These are phyloP conservation scores for Nemoura dubitans DNA, from an alignment of 2,888 invertebrate species.

Conservation along the genomic window DNA sequence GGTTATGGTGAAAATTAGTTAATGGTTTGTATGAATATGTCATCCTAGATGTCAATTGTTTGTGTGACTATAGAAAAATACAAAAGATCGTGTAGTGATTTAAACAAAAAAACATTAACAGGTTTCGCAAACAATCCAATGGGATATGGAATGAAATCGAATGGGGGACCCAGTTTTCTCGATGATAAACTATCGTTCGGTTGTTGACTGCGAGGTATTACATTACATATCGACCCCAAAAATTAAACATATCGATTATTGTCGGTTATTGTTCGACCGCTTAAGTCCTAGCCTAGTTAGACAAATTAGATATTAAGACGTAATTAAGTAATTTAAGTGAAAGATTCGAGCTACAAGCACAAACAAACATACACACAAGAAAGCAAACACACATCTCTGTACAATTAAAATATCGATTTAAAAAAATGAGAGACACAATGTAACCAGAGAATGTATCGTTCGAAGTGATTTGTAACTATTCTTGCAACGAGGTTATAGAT, in stretches of 20 bases:
- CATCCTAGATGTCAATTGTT: conserved; percentile 9
- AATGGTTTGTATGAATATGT: neutral
- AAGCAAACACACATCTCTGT: neutral
- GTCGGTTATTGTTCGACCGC: neutral
- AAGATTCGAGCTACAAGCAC: neutral
- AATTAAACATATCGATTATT: neutral
- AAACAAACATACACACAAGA: neutral
- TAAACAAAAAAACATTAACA: no score
- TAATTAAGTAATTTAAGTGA: no score
- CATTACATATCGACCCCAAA: neutral
- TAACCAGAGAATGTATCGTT: neutral
- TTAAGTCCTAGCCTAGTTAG: neutral
- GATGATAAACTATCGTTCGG: no score
- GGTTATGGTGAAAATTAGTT: neutral
- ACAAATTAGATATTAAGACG: neutral
- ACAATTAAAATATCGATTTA: no score
- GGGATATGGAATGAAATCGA: no score
- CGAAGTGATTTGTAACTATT: neutral
- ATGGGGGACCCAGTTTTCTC: no score
- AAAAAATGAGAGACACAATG: neutral
- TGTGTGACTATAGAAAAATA: neutral
- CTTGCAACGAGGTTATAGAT: no score
- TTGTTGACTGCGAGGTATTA: neutral
- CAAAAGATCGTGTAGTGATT: no score
- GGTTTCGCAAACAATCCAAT: no score